phyloP scores from a whole-genome alignment of 2,888 invertebrate species.

The Dusona sp. region DNA sequence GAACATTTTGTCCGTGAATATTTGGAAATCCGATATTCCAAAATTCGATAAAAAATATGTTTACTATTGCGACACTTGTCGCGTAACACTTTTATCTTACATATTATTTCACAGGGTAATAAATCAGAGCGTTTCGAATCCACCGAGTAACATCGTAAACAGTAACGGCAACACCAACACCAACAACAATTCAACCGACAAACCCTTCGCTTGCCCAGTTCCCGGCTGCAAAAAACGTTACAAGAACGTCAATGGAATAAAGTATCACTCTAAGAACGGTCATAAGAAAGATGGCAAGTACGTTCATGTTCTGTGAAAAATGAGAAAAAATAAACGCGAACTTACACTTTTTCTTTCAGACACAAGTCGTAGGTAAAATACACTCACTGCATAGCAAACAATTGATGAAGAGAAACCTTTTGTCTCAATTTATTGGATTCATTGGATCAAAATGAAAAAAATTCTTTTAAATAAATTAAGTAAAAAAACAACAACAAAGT shows the following conservation, averaged over 20 bases:
- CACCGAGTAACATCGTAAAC: conserved; percentile 61
- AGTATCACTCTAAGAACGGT: conserved; percentile 94
- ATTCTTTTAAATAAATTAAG: neutral
- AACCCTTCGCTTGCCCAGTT: conserved; percentile 94
- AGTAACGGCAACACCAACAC: conserved; percentile 52
- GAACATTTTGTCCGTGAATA: neutral
- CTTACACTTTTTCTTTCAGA: neutral
- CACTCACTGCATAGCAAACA: neutral
- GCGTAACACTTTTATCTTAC: conserved; percentile 64
- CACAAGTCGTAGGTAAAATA: neutral
- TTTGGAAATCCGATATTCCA: neutral
- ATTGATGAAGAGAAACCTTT: neutral
- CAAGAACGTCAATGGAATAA: conserved; percentile 95
- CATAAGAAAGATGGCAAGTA: conserved; percentile 94
- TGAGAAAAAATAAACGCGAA: neutral
- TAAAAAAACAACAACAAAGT: neutral
- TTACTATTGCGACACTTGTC: neutral
- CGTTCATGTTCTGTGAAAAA: conserved; percentile 82
- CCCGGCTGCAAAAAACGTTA: conserved; percentile 95
- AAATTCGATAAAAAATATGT: neutral
- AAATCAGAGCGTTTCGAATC: conserved; percentile 70
- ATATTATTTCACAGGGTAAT: conserved; percentile 72
- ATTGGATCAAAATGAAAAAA: neutral
- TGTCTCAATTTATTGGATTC: neutral
- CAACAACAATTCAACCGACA: conserved; percentile 86